A percentile compares a stretch with the other conserved stretches of the same genome.
phyloP scores from a whole-genome alignment of 2,888 invertebrate species.

The Dynastes tityus region DNA sequence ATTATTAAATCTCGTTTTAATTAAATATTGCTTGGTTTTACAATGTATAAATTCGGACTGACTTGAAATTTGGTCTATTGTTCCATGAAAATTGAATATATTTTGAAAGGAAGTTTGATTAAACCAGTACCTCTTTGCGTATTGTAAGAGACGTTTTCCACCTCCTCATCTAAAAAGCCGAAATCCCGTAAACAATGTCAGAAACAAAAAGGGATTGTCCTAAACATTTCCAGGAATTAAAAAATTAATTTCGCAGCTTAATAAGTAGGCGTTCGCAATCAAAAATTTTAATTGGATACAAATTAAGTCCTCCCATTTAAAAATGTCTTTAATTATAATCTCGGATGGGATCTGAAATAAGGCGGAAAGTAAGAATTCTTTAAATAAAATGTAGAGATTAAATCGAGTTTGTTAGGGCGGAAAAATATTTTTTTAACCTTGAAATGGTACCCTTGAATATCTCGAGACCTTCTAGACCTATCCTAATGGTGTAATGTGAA shows the following conservation, averaged over 20 bases:
- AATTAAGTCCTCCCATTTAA: no score
- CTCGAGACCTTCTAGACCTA: not conserved
- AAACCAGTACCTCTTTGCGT: not conserved
- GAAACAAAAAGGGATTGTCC: no score
- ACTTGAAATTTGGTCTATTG: not conserved
- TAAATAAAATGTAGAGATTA: not conserved
- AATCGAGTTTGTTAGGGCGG: not conserved
- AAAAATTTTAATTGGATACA: no score
- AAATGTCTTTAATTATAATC: no score
- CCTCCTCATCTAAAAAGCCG: not conserved
- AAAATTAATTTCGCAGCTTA: no score
- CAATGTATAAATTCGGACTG: not conserved
- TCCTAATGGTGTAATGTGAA: not conserved
- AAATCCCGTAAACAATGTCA: no score
- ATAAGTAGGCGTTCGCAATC: no score
- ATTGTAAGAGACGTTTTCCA: no score
- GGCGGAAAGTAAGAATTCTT: no score
- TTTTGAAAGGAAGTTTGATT: not conserved
- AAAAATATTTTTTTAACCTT: not conserved
- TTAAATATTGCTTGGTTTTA: not conserved
- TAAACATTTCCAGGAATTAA: no score
- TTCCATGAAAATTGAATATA: not conserved
- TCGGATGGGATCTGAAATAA: no score
- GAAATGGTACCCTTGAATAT: not conserved
- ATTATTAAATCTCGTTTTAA: slow-evolving; percentile 15